Base-by-base conservation (phyloP, 2,113 vertebrate genomes). In the Tringa solitaria region DNA sequence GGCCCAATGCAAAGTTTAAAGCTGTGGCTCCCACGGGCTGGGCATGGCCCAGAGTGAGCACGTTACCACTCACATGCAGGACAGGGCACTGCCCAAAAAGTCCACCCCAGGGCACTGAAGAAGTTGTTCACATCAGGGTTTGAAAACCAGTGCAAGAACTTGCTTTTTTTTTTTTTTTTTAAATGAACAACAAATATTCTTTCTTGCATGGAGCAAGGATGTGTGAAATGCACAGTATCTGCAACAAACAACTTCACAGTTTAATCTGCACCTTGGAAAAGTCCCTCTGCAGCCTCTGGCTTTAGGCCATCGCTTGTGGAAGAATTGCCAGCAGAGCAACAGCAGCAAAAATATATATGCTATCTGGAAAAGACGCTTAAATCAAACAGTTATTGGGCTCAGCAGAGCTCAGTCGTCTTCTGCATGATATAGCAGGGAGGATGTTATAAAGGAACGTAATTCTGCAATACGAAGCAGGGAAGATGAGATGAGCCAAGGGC, bases 401-500 rank as follows among this genome's bases (percentile, higher is more conserved):
- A 60, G 68, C 60, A 90, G 76, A 77, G 83, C 87, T 86, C 84
- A 12, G 68, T 16, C 14, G 1, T 46, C 26, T 56, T 64, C 59
- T 84, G 74, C 33, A 2, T 7, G 63, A 30, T 14, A 4, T 5
- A 48, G 77, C 37, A 54, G 77, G 37, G 87, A 94, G 77, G 87
- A 48, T 63, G 90, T 75, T 78, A 32, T 5, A 70, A 57, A 91
- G 80, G 46, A 39, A 12, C 6, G 32, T 18, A 28, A 39, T 60
- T 60, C 87, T 65, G 69, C 3, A 15, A 18, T 19, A 41, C 37
- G 35, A 30, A 92, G 63, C 69, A 32, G 57, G 75, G 86, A 46
- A 60, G 84, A 50, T 24, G 72, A 89, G 77, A 64, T 11, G 91
- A 96, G 84, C 94, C 87, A 84, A 79, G 70, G 23, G 84, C 67